Base-by-base conservation (phyloP, 1,140 invertebrate genomes). In the Batillaria attramentaria region DNA sequence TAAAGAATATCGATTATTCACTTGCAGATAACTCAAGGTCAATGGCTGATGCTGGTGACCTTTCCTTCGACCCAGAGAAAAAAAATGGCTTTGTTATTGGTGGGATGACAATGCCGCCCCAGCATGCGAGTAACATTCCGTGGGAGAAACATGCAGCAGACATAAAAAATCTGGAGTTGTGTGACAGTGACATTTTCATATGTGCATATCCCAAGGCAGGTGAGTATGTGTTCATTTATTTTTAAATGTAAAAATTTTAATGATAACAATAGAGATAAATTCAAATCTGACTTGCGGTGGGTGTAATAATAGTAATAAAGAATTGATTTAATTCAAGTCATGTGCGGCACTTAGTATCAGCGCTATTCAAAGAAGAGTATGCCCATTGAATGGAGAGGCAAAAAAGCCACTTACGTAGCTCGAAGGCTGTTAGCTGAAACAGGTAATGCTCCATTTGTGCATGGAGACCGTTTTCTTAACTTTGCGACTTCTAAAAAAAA, bases 161-260 rank as follows among this genome's bases (percentile, higher is more conserved):
- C 33, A 28, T 74, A 18, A 43, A 35, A 6, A 20, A 28, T 35
- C 43, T 74, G 31, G 46, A 74, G 50, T 50, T 74, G 18, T 31
- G 72, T 13, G 33, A 31, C 31, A 33, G 35, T 24, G 72, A 74
- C 39, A 46, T 74, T 1, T 74, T 74, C 46, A 35, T 74, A 13
- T 74, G 72, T 31, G 72, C 72, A 18, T 74, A 74, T n/a, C 72
- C 72, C 0, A 74, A 74, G 41, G 72, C 72, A 57, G 72, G 72
- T 74, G 2, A 0, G 28, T 68, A 20, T 33, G 8, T 68, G 8
- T 24, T n/a, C 10, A 16, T 28, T n/a, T 66, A 13, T 35, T 66
- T 10, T 28, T 28, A 10, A 16, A 16, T 10, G n/a, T 10, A 28
- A 10, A 16, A 66, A 66, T 66, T 66, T 28, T 16, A 8, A 35